Base-by-base conservation (phyloP, 1,140 invertebrate genomes). In the Ceratina japonica region DNA sequence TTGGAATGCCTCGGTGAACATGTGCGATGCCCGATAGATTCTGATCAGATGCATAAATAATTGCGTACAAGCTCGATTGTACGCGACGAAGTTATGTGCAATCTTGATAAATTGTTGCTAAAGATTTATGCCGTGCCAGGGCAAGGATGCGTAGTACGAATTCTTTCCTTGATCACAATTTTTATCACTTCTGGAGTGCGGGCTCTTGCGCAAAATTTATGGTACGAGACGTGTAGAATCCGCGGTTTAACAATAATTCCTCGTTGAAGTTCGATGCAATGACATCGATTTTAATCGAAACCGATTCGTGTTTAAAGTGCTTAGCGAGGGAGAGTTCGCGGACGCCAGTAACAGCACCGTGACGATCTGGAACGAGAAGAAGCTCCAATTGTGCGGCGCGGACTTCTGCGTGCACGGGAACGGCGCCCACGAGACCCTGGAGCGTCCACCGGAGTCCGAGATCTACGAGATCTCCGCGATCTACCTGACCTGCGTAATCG, bases 401-500 rank as follows among this genome's bases (percentile, higher is more conserved):
- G 96, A 97, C 87, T 98, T 97, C 91, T 97, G 97, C 90, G 95
- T 96, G 69, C 91, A 94, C 72, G 94, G 94, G 3, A 92, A 92
- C 75, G 95, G 94, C 62, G 91, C 75, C 18, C 95, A 96, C 86
- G 94, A 95, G 66, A 96, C 95, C 87, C 90, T 97, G 62, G 93
- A 95, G 83, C 92, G 96, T 54, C 97, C 97, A 3, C 95, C 95
- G 62, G 96, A 97, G 90, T 94, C 94, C 62, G 96, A 98, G 92
- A 96, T 98, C 89, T 97, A 96, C 91, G 96, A 96, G 87, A 96
- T 99, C 87, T 96, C 96, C 37, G 95, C 96, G 71, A 98, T 99
- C 82, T 99, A 98, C 91, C 92, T 98, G 24, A 95, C 94, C 0
- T 98, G 97, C 88, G 96, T 98, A 20, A 88, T 97, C 37, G 92